These are phyloP conservation scores for Caenorhabditis remanei DNA, from an alignment of 1,140 invertebrate genomes.

Conservation along the genomic window DNA sequence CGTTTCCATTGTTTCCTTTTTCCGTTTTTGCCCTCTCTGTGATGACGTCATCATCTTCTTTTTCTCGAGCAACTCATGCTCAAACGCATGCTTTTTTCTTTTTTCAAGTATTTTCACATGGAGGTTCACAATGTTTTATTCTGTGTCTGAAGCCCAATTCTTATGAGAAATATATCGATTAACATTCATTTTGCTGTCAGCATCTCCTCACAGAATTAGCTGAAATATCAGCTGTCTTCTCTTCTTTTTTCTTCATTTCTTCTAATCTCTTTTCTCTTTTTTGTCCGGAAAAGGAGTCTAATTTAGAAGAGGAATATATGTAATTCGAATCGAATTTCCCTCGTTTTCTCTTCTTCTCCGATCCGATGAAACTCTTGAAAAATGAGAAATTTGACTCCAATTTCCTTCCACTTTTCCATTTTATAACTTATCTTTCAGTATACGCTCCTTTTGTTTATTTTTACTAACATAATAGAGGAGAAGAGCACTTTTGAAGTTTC, in stretches of 20 bases:
- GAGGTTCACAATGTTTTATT: not conserved
- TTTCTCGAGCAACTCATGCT: not conserved
- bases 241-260: not conserved
- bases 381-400: conserved; percentile 40
- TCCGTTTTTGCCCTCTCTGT: conserved; percentile 7
- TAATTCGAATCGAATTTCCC: conserved; percentile 32
- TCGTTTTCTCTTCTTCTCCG: not conserved
- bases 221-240: not conserved
- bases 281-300: not conserved
- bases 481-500: not conserved
- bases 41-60: conserved; percentile 30
- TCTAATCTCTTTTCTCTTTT: not conserved
- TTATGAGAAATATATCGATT: not conserved
- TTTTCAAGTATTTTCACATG: not conserved
- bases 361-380: not conserved
- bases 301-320: conserved; percentile 19
- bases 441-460: not conserved
- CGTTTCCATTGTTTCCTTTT: not conserved
- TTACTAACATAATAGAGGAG: not conserved
- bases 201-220: not conserved
- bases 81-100: conserved; percentile 13
- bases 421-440: not conserved
- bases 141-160: not conserved
- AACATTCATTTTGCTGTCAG: too few species aligned
- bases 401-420: not conserved